Percentiles rank a stretch among this genome's conserved stretches.
Conservation (phyloP, 2,888 invertebrate species). For the Crioceris asparagi region DNA sequence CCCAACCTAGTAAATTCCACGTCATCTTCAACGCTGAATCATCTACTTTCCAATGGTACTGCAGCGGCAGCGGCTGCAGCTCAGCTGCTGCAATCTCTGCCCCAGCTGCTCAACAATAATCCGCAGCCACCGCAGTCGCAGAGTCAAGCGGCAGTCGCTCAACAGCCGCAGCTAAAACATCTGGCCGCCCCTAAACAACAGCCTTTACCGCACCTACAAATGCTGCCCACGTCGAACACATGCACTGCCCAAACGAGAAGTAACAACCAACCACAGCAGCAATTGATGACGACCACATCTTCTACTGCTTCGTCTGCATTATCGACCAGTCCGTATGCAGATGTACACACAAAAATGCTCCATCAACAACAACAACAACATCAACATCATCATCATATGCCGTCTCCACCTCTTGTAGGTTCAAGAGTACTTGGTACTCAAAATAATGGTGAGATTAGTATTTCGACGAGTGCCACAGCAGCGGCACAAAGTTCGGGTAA, state of each 20-base stretch:
- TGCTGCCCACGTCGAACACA: constrained; percentile 20
- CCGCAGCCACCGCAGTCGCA: constrained; percentile 28
- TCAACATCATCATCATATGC: too few species aligned
- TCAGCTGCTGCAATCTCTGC: constrained; percentile 57
- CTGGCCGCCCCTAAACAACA: constrained; percentile 20
- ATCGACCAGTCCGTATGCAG: too few species aligned
- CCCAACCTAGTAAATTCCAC: constrained; percentile 58
- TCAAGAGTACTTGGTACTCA: too few species aligned
- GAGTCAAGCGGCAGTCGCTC: constrained; percentile 31
- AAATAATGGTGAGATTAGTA: constrained; percentile 72
- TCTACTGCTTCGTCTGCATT: too few species aligned
- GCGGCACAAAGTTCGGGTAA: constrained; percentile 44
- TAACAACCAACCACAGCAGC: too few species aligned
- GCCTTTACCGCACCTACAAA: constrained; percentile 20
- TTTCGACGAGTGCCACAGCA: constrained; percentile 71
- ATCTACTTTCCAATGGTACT: constrained; percentile 60
- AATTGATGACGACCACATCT: too few species aligned
- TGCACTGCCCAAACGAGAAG: too few species aligned
- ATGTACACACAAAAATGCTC: too few species aligned
- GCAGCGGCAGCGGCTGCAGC: constrained; percentile 80
- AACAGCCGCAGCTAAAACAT: too few species aligned
- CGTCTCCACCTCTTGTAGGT: too few species aligned
- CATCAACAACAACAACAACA: too few species aligned
- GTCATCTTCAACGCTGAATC: constrained; percentile 56
- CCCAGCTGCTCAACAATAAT: constrained; percentile 45